Evolutionary conservation across 2,797 vertebrate species (phyloP).

Genomic region (Epinephelus awoara): DNA sequence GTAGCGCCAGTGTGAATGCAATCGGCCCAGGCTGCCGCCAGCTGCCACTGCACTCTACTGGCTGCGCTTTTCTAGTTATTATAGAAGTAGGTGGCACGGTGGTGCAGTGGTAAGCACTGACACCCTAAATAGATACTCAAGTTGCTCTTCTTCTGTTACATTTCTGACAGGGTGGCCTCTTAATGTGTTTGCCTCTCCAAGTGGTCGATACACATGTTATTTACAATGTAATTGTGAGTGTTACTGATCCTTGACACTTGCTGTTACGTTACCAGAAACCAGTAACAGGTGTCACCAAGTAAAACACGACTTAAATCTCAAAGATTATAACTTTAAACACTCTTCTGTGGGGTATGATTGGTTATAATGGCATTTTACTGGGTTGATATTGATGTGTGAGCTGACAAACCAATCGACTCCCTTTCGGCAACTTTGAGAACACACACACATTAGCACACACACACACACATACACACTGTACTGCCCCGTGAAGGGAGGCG

Average conservation of each 20-base stretch:
- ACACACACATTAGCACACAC: constrained; percentile 16
- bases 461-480: constrained; percentile 14
- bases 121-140: too few species aligned
- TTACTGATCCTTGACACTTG: neutral
- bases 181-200: too few species aligned
- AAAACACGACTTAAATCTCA: neutral
- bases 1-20: too few species aligned
- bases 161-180: too few species aligned
- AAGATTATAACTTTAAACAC: constrained; percentile 7
- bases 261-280: neutral
- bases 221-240: neutral
- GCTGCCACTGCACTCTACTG: too few species aligned
- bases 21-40: too few species aligned
- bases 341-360: constrained; percentile 3
- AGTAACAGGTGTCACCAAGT: neutral
- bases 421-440: constrained; percentile 22
- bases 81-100: too few species aligned
- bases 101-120: too few species aligned
- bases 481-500: constrained; percentile 50
- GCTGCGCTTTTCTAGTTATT: too few species aligned
- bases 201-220: neutral
- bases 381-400: constrained; percentile 44
- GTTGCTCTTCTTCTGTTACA: too few species aligned
- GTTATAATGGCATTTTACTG: constrained; percentile 20
- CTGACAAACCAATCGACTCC: constrained; percentile 39